These are phyloP conservation scores for Argya squamiceps DNA, from an alignment of 2,797 vertebrate species.

Conservation along the genomic window DNA sequence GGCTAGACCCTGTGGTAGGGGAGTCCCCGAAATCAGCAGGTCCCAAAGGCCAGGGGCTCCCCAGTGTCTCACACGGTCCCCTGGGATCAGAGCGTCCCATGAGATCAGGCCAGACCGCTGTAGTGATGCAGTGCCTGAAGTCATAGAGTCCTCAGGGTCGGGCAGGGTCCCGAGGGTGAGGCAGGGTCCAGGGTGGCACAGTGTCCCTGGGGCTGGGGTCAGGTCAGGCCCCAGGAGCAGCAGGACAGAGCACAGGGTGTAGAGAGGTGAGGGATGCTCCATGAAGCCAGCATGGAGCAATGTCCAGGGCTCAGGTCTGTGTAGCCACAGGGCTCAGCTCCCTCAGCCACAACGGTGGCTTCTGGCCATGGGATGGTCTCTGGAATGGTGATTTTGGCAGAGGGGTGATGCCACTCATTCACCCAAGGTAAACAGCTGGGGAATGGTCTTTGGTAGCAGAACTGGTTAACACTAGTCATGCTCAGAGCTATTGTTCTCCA, in stretches of 20 bases:
- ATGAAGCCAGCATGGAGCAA: accelerated
- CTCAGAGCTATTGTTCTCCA: slow-evolving; percentile 52
- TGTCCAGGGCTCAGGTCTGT: accelerated
- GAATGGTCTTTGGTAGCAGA: neutral
- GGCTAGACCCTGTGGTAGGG: accelerated
- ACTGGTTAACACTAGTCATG: slow-evolving; percentile 32
- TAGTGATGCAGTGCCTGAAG: neutral
- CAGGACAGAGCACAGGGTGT: neutral
- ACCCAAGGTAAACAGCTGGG: neutral
- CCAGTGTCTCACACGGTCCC: neutral
- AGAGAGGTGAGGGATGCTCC: neutral
- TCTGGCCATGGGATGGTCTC: neutral
- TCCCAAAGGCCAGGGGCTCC: neutral
- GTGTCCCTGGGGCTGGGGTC: neutral
- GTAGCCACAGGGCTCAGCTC: accelerated
- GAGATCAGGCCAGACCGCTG: neutral
- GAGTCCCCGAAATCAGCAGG: neutral
- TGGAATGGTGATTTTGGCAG: neutral
- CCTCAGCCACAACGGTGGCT: accelerated
- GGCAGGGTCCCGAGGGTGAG: accelerated
- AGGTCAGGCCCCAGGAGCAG: neutral
- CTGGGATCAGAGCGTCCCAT: neutral
- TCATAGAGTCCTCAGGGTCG: neutral
- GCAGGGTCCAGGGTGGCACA: neutral
- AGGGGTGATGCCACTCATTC: neutral